Conservation (phyloP, 2,888 invertebrate genomes). For the Schizotus pectinicornis region DNA sequence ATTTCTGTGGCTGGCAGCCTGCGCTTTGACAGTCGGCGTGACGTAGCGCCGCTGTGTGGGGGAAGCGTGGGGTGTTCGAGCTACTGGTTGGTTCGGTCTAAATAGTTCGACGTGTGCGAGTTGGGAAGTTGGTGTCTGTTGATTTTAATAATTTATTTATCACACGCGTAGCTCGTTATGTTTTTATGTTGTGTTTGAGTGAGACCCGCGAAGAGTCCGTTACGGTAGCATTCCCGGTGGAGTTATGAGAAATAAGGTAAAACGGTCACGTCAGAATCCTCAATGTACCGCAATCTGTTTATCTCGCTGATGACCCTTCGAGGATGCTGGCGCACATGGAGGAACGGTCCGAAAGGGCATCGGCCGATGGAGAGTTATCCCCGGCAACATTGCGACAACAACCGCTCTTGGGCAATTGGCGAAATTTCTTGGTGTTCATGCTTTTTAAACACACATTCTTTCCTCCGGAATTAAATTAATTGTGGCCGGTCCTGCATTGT, state of each 20-base stretch:
- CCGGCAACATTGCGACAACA: neutral
- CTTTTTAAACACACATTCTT: too few species aligned
- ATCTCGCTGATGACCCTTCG: slow-evolving; percentile 11
- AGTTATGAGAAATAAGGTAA: slow-evolving; percentile 34
- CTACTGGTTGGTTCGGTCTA: slow-evolving; percentile 30
- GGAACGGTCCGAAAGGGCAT: slow-evolving; percentile 13
- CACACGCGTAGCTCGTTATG: slow-evolving; percentile 15
- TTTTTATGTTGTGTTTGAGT: slow-evolving; percentile 5
- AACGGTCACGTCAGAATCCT: neutral
- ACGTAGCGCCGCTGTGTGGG: slow-evolving; percentile 20
- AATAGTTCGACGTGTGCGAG: slow-evolving; percentile 39
- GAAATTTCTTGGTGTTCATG: too few species aligned
- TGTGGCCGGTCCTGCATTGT: too few species aligned
- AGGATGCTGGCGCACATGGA: slow-evolving; percentile 5
- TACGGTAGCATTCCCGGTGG: slow-evolving; percentile 13
- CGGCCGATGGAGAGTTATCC: neutral
- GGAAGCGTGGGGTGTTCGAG: slow-evolving; percentile 31
- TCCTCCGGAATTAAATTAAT: too few species aligned
- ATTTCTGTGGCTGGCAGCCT: slow-evolving; percentile 19
- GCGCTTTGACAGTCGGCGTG: slow-evolving; percentile 27
- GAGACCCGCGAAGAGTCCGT: slow-evolving; percentile 2
- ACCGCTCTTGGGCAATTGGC: neutral
- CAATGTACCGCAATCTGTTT: slow-evolving; percentile 1
- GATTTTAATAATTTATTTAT: slow-evolving; percentile 12
- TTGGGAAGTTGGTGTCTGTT: slow-evolving; percentile 22